These are phyloP conservation scores for Thalassophryne amazonica DNA, from an alignment of 2,797 vertebrate species.

Conservation along the genomic window DNA sequence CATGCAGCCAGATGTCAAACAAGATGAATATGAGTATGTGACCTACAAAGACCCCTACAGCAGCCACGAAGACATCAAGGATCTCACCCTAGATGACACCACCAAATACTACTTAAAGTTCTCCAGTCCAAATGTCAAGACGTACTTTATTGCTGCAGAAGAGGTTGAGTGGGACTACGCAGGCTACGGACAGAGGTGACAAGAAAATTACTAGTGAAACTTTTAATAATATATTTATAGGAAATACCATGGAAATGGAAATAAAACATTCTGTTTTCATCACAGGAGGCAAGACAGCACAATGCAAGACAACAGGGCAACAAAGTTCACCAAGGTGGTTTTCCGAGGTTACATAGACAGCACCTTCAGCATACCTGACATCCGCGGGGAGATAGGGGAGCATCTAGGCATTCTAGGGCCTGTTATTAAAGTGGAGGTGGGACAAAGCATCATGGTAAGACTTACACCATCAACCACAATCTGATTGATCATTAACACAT, in stretches of 20 bases:
- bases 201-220: too few species aligned
- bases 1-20: conserved; percentile 2
- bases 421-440: conserved; percentile 90
- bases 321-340: conserved; percentile 84
- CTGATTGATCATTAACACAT: not conserved
- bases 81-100: conserved; percentile 75
- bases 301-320: conserved; percentile 44
- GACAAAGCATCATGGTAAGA: conserved; percentile 88
- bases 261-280: not conserved
- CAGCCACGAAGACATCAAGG: conserved; percentile 62
- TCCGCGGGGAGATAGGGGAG: conserved; percentile 84
- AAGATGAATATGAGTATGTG: conserved; percentile 79
- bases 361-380: conserved; percentile 79
- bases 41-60: conserved; percentile 86
- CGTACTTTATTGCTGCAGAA: conserved; percentile 89
- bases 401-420: conserved; percentile 95
- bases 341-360: conserved; percentile 88
- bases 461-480: not conserved
- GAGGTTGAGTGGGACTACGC: conserved; percentile 91
- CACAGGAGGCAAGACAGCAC: conserved; percentile 70
- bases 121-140: conserved; percentile 71
- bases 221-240: too few species aligned
- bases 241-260: too few species aligned
- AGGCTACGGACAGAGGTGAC: conserved; percentile 79
- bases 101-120: conserved; percentile 80